Percentiles rank a stretch among this genome's conserved stretches.
These are phyloP conservation scores for Octonoba sinensis DNA, from an alignment of 2,888 invertebrate genomes.

Conservation along the genomic window DNA sequence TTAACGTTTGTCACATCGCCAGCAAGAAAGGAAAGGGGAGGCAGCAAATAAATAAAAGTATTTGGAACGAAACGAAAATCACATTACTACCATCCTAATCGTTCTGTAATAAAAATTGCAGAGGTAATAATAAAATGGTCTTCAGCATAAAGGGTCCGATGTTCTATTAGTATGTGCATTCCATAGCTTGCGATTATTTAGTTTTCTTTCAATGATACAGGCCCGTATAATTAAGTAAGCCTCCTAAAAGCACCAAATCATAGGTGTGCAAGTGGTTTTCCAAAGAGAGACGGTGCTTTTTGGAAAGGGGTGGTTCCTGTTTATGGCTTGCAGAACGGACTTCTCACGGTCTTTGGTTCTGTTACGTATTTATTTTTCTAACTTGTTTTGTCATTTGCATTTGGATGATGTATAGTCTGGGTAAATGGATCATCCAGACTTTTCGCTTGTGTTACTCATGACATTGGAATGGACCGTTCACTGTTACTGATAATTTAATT, in stretches of 20 bases:
- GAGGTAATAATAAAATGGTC: conserved; percentile 49
- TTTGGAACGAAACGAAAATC: conserved; percentile 27
- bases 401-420: too few relatives aligned
- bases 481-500: too few relatives aligned
- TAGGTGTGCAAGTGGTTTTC: conserved; percentile 33
- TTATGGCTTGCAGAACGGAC: conserved; percentile 16
- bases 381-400: too few relatives aligned
- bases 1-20: conserved; percentile 56
- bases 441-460: too few relatives aligned
- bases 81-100: conserved; percentile 21
- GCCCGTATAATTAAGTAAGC: conserved; percentile 53
- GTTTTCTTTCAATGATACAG: conserved; percentile 30
- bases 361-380: too few relatives aligned
- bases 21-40: conserved; percentile 8
- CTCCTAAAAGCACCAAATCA: conserved; percentile 44
- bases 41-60: conserved; percentile 19
- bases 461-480: too few relatives aligned
- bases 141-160: conserved; percentile 1
- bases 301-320: conserved; percentile 8
- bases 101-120: conserved; percentile 51
- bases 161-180: conserved; percentile 54
- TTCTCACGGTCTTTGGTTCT: conserved; percentile 7
- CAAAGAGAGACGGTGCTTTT: conserved; percentile 27
- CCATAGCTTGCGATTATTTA: conserved; percentile 35
- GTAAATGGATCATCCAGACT: too few relatives aligned